These are phyloP conservation scores for Gallinago nigripennis DNA, from an alignment of 2,797 vertebrate species.

Conservation along the genomic window DNA sequence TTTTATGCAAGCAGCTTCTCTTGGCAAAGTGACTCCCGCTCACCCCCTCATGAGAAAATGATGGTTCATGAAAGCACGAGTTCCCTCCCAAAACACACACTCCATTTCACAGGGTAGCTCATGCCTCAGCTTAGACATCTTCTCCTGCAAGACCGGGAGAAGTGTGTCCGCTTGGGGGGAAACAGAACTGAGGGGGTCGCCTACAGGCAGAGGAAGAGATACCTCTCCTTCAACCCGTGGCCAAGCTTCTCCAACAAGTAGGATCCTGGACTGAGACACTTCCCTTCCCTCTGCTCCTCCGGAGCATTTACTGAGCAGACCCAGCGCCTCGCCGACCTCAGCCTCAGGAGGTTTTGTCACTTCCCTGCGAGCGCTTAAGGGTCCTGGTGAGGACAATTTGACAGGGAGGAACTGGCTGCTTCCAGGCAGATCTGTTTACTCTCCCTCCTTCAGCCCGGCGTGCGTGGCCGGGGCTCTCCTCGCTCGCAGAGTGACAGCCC, in stretches of 20 bases:
- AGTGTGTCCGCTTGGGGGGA: rapidly evolving
- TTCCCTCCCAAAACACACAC: not conserved
- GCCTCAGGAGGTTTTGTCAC: not conserved
- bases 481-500: not conserved
- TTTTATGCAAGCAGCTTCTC: not conserved
- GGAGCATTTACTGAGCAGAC: not conserved
- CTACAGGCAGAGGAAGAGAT: not conserved
- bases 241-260: not conserved
- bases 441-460: not conserved
- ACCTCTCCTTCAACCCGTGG: not conserved
- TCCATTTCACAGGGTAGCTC: not conserved
- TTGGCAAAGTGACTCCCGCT: not conserved
- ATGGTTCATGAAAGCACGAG: not conserved
- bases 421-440: not conserved
- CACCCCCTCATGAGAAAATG: not conserved
- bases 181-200: rapidly evolving
- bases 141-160: not conserved
- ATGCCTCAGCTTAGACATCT: not conserved
- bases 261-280: not conserved
- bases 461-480: not conserved
- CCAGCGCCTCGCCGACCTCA: not conserved
- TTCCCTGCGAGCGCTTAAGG: not conserved
- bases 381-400: not conserved
- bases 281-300: not conserved
- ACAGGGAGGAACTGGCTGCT: not conserved